A percentile compares a stretch with the other conserved stretches of the same genome.
phyloP scores from a whole-genome alignment of 2,888 invertebrate species.

The Yponomeuta malinellus region DNA sequence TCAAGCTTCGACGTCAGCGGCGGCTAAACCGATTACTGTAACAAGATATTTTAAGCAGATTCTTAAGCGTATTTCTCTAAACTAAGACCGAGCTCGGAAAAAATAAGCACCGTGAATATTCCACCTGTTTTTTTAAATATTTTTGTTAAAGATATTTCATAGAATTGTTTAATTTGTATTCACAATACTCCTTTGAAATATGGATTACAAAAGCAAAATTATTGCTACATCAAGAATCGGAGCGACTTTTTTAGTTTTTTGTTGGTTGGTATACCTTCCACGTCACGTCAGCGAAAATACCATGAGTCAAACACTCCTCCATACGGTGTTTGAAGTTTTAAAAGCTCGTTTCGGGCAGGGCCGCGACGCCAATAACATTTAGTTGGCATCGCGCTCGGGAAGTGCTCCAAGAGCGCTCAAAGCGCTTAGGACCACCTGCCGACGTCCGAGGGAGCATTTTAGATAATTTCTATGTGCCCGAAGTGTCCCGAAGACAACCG shows the following conservation, averaged over 20 bases:
- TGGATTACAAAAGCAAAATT: too few relatives aligned
- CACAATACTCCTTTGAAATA: too few relatives aligned
- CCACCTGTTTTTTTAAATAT: background rate
- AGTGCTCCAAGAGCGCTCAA: conserved; percentile 6
- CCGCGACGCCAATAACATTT: background rate
- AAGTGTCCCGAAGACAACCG: conserved; percentile 43
- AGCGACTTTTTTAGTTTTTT: conserved; percentile 18
- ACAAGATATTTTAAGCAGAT: conserved; percentile 64
- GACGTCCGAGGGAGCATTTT: conserved; percentile 46
- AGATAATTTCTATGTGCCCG: conserved; percentile 54
- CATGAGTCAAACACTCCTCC: conserved; percentile 2
- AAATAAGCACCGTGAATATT: background rate
- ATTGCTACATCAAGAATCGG: background rate
- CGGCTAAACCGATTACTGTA: conserved; percentile 65
- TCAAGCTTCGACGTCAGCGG: conserved; percentile 32
- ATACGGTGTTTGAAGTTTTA: conserved; percentile 7
- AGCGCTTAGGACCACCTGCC: conserved; percentile 47
- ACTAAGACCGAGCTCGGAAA: background rate
- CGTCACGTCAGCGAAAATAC: background rate
- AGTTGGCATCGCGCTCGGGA: conserved; percentile 10
- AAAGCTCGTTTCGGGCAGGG: background rate
- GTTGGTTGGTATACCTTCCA: conserved; percentile 14
- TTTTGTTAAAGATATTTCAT: background rate
- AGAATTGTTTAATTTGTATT: too few relatives aligned
- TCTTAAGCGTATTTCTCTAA: conserved; percentile 29